phyloP scores from a whole-genome alignment of 2,113 vertebrate species.

The Meleagris gallopavo region DNA sequence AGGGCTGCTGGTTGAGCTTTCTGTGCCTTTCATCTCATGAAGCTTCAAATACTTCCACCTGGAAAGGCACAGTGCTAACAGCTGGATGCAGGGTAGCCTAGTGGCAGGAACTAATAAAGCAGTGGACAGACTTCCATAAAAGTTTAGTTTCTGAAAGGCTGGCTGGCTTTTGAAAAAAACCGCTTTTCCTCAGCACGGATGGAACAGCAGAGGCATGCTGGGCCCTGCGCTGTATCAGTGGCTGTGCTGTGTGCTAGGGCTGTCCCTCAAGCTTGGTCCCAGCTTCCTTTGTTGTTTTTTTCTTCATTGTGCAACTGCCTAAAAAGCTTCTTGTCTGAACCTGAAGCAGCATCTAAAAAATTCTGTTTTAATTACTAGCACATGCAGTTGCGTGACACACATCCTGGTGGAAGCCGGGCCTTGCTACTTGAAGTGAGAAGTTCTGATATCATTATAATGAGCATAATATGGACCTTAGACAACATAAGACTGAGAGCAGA shows the following conservation, averaged over 20 bases:
- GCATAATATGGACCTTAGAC: neutral
- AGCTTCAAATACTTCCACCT: neutral
- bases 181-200: neutral
- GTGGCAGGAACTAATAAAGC: neutral
- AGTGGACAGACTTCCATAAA: too few species aligned
- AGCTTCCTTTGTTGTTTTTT: neutral
- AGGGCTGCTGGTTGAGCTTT: neutral
- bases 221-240: neutral
- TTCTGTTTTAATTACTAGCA: slow-evolving; percentile 40
- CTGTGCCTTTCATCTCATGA: accelerated
- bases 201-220: accelerated
- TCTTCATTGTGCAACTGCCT: neutral
- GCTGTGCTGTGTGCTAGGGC: neutral
- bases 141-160: neutral
- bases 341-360: slow-evolving; percentile 2
- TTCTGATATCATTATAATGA: slow-evolving; percentile 12
- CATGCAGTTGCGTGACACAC: slow-evolving; percentile 21
- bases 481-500: neutral
- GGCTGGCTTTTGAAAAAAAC: neutral
- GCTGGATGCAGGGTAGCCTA: neutral
- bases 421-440: slow-evolving; percentile 20
- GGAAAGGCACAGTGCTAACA: neutral
- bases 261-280: neutral
- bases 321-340: slow-evolving; percentile 22
- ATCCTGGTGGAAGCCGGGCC: slow-evolving; percentile 18